Conservation (phyloP, 2,797 vertebrate genomes). For the Sylvilagus floridanus region DNA sequence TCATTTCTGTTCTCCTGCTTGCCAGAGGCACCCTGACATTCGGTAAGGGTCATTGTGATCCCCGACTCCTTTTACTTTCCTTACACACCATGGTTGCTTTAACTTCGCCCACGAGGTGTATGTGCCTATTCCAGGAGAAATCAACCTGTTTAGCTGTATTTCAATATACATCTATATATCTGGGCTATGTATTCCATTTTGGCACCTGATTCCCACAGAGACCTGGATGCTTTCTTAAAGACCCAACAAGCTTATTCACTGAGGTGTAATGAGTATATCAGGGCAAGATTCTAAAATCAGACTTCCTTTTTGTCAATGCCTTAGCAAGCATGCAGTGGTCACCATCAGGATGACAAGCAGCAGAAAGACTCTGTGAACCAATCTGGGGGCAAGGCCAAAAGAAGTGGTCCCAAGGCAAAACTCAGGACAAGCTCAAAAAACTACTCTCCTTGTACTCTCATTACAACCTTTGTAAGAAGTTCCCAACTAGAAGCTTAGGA, state of each 20-base stretch:
- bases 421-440: no score
- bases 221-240: not conserved
- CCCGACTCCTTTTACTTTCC: not conserved
- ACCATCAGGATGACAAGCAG: no score
- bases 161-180: not conserved
- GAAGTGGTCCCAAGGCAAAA: no score
- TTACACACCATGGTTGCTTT: not conserved
- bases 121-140: not conserved
- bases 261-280: not conserved
- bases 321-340: no score
- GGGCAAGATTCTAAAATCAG: not conserved
- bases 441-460: no score
- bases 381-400: no score
- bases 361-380: no score
- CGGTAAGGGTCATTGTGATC: not conserved
- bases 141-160: not conserved
- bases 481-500: no score
- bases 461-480: no score
- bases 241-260: not conserved
- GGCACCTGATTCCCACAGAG: not conserved
- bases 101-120: not conserved
- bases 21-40: not conserved
- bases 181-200: not conserved
- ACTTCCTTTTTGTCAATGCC: no score
- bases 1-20: not conserved